Evolutionary conservation across 92 coral and sea anemone species (phyloP), one percentile per base, ranked within the genome.

Genomic region (Siderastrea siderea): DNA sequence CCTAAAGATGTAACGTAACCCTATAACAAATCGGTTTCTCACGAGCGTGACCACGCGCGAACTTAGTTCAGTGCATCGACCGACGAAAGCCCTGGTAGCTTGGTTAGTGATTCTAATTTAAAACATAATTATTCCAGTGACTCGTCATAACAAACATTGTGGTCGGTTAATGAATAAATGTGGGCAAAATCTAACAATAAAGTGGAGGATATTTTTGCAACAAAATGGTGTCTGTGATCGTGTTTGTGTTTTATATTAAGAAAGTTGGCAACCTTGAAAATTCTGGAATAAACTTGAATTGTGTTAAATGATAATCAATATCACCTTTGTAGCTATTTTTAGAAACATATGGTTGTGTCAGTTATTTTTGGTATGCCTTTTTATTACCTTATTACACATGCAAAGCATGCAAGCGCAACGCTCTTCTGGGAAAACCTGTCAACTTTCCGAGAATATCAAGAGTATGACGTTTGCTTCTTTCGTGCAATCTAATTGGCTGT

Each of bases 391-490:
- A 47, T 70, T 14, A 47, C 54, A 38, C 54, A 47, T 70, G 38
- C 26, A 13, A 70, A 45, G 51, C 54, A 7, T 77, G 38, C 38
- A 5, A 11, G 6, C 45, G 50, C 4, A 44, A 7, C 13, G 38
- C 16, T 1, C 46, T 68, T 70, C 86, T 50, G 48, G 0, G 77
- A 70, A 82, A 57, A 10, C 16, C 26, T 16, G 7, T 8, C 10
- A 82, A 68, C 46, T 57, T 82, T 82, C 86, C 86, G 54, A 70
- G 86, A 82, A 82, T 57, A 57, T 26, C 51, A 3, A 15, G 38
- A 52, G 4, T 2, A 2, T 26, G 48, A 49, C 66, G 7, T 7
- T 65, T 46, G 5, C 10, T 38, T 1, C 19, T 46, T 50, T 1
- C 10, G 19, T 69, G 69, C 48, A n/a, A 8, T 70, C 86, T 82